A percentile compares a stretch with the other conserved stretches of the same genome.
Evolutionary conservation across 2,113 vertebrate species (phyloP).

Genomic region (Xiphophorus maculatus): DNA sequence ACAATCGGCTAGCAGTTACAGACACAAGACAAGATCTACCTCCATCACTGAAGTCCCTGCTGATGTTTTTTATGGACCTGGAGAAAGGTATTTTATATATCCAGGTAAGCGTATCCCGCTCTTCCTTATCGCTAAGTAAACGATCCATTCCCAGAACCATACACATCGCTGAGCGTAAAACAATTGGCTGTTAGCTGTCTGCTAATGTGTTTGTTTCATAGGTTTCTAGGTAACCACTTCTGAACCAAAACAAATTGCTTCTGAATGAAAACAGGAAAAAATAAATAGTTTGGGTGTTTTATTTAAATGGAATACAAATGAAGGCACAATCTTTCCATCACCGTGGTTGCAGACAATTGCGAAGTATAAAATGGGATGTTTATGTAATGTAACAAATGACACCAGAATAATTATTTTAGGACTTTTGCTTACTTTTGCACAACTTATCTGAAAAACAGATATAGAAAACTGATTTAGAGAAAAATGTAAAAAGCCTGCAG

Average conservation of each 20-base stretch:
- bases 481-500: too few relatives aligned
- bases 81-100: too few relatives aligned
- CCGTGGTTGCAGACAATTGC: background rate
- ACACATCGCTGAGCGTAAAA: background rate
- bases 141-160: conserved; percentile 69
- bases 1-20: too few relatives aligned
- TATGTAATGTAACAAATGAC: too few relatives aligned
- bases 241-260: conserved; percentile 1
- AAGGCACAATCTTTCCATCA: conserved; percentile 13
- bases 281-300: conserved; percentile 10
- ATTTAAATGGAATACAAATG: conserved; percentile 51
- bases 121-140: conserved; percentile 78
- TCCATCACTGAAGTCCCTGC: too few relatives aligned
- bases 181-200: conserved; percentile 34
- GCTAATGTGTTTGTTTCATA: conserved; percentile 45
- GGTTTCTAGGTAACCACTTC: conserved; percentile 69
- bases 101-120: too few relatives aligned
- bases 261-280: background rate
- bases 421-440: too few relatives aligned
- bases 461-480: too few relatives aligned
- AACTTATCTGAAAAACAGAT: too few relatives aligned
- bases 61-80: too few relatives aligned
- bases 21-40: too few relatives aligned
- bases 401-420: too few relatives aligned
- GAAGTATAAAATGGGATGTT: conserved; percentile 15